phyloP scores from a whole-genome alignment of 1,140 invertebrate species.

The Melanaphis sacchari region DNA sequence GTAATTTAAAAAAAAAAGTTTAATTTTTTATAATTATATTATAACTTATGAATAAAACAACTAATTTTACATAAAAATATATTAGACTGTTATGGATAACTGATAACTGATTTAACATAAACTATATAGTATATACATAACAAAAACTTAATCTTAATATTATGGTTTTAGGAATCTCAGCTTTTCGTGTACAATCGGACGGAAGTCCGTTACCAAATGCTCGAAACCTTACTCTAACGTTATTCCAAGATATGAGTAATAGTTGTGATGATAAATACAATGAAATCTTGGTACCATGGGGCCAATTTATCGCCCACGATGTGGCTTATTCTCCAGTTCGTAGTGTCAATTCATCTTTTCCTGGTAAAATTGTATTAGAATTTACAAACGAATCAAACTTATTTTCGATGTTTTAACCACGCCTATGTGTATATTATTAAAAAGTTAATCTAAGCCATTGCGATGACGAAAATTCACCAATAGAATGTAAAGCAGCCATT shows the following conservation, averaged over 20 bases:
- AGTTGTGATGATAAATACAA: constrained; percentile 42
- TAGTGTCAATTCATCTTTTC: constrained; percentile 32
- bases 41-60: not conserved
- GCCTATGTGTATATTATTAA: not conserved
- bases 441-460: not conserved
- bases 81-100: not conserved
- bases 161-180: constrained; percentile 58
- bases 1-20: constrained; percentile 63
- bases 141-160: too few species aligned
- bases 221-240: constrained; percentile 65
- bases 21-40: not conserved
- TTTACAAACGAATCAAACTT: not conserved
- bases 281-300: not conserved
- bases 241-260: constrained; percentile 65
- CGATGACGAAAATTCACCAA: not conserved
- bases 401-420: not conserved
- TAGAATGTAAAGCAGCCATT: not conserved
- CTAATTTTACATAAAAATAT: too few species aligned
- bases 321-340: not conserved
- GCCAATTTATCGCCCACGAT: constrained; percentile 36
- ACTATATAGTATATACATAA: not conserved
- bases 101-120: not conserved
- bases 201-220: constrained; percentile 66
- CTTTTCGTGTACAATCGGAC: constrained; percentile 64
- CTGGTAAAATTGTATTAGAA: not conserved